Percentiles rank a stretch among this genome's conserved stretches.
phyloP scores from a whole-genome alignment of 2,888 invertebrate genomes.

The Dysmachus trigonus region DNA sequence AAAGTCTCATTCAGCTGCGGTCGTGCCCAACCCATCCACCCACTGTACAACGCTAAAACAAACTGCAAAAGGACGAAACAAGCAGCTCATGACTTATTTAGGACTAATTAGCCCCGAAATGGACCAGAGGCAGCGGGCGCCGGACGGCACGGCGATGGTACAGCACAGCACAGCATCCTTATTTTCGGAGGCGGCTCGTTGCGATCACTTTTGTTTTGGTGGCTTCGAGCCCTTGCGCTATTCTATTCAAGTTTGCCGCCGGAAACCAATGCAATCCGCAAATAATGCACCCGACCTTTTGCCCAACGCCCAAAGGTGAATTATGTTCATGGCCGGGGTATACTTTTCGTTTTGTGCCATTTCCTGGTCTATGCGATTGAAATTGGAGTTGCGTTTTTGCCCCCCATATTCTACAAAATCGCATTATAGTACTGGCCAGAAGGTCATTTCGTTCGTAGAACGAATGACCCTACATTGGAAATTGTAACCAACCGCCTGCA shows the following conservation, averaged over 20 bases:
- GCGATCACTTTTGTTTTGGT: neutral
- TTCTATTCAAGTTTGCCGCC: neutral
- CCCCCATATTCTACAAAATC: neutral
- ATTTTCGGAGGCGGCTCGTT: neutral
- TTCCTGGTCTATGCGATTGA: neutral
- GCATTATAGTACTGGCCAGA: neutral
- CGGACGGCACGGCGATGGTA: no score
- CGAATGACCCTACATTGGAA: neutral
- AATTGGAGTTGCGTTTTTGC: neutral
- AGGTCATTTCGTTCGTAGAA: neutral
- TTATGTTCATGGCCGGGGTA: neutral
- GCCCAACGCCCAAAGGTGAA: neutral
- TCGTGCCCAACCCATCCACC: neutral
- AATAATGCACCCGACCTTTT: neutral
- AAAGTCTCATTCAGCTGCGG: neutral
- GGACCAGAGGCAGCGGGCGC: neutral
- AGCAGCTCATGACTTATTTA: neutral
- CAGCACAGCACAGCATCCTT: neutral
- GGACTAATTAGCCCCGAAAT: neutral
- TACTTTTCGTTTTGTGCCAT: neutral
- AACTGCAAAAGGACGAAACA: neutral
- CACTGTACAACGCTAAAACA: neutral
- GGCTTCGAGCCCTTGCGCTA: neutral
- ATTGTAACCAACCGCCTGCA: neutral
- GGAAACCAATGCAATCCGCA: neutral